Evolutionary conservation across 2,797 vertebrate species (phyloP).

Genomic region (Enteromius paludinosus): DNA sequence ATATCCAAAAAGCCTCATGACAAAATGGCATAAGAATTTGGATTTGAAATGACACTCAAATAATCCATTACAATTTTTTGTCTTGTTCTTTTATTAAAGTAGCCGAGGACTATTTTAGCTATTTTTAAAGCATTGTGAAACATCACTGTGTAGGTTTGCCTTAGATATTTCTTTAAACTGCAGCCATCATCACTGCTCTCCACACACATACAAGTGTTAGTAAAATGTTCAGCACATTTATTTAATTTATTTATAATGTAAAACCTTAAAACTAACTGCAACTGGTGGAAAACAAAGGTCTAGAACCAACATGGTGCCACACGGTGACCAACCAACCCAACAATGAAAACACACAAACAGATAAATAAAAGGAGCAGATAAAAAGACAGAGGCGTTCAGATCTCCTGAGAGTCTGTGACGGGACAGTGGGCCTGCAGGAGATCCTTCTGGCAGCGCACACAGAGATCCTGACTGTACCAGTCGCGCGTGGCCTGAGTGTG

Average conservation of each 20-base stretch:
- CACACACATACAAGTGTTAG: neutral
- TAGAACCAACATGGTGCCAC: neutral
- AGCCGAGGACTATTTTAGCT: neutral
- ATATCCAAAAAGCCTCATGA: neutral
- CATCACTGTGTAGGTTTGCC: neutral
- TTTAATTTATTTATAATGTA: constrained; percentile 3
- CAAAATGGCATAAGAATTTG: neutral
- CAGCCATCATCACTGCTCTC: neutral
- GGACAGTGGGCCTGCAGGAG: constrained; percentile 46
- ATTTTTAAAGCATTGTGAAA: neutral
- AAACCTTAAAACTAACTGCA: constrained; percentile 10
- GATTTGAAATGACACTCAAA: neutral
- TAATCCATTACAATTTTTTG: neutral
- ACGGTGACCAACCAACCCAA: constrained; percentile 1
- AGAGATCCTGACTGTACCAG: constrained; percentile 67
- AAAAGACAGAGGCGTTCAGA: constrained; percentile 47
- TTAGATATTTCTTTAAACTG: neutral
- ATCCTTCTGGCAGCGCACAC: constrained; percentile 56
- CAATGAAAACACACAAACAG: neutral
- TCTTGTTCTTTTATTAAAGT: neutral
- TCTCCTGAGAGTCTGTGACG: constrained; percentile 52
- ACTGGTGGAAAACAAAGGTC: neutral
- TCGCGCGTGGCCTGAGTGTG: constrained; percentile 61
- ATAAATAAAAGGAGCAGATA: neutral
- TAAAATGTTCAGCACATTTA: constrained; percentile 15